Evolutionary conservation across 2,797 vertebrate species (phyloP).

Genomic region (Trachops cirrhosus): DNA sequence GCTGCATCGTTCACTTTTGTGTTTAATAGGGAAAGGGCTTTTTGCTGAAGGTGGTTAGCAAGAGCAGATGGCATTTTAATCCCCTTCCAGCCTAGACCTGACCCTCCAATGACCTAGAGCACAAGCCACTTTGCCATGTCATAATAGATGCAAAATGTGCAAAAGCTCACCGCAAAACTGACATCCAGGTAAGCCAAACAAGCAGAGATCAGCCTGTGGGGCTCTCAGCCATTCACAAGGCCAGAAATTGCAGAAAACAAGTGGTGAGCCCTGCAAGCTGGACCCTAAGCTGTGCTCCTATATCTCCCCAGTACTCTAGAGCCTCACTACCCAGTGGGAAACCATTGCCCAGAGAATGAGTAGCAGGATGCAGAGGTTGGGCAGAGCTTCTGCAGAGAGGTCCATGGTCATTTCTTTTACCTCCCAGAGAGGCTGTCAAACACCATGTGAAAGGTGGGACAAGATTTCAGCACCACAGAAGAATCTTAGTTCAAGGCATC

Average conservation of each 20-base stretch:
- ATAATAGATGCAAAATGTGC: not conserved
- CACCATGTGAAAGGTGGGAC: not conserved
- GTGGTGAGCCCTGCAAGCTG: not conserved
- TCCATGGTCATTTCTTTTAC: not conserved
- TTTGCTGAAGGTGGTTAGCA: not conserved
- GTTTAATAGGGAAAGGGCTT: not conserved
- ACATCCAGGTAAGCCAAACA: not conserved
- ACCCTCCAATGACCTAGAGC: not conserved
- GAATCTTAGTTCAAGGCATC: not conserved
- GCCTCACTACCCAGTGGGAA: not conserved
- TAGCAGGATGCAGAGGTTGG: not conserved
- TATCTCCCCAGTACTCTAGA: not conserved
- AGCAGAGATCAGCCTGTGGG: not conserved
- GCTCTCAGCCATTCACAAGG: not conserved
- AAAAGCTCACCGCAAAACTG: not conserved
- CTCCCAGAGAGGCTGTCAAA: not conserved
- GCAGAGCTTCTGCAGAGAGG: not conserved
- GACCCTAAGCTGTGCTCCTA: not conserved
- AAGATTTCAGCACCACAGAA: not conserved
- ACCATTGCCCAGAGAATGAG: not conserved
- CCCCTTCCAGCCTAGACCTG: not conserved
- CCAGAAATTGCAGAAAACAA: not conserved
- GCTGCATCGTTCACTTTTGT: not conserved
- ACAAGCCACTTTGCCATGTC: not conserved
- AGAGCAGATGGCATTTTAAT: not conserved